Evolutionary conservation across 2,888 invertebrate species (phyloP).

Genomic region (Drosophila picticornis): DNA sequence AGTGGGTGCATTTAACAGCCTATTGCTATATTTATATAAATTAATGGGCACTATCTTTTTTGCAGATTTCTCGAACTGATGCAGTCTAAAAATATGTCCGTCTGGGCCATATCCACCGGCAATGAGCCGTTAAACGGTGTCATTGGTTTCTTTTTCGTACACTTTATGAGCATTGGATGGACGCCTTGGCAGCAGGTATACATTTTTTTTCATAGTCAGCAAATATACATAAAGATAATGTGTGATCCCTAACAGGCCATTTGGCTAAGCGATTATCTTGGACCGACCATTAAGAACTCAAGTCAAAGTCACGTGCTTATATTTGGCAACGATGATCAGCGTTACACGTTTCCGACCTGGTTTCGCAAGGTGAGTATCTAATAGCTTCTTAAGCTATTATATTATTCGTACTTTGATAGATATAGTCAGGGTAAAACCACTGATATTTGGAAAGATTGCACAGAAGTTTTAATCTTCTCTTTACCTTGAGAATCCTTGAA

Average conservation of each 20-base stretch:
- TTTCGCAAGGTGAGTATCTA: conserved; percentile 86
- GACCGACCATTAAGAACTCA: conserved; percentile 89
- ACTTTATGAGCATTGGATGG: conserved; percentile 94
- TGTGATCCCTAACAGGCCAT: conserved; percentile 86
- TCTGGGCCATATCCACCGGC: conserved; percentile 95
- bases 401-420: neutral
- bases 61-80: conserved; percentile 89
- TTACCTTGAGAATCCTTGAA: neutral
- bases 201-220: conserved; percentile 1
- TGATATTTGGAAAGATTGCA: no score
- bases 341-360: conserved; percentile 89
- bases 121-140: conserved; percentile 94
- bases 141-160: conserved; percentile 86
- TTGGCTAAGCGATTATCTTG: conserved; percentile 91
- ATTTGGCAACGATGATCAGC: conserved; percentile 92
- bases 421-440: no score
- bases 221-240: conserved; percentile 1
- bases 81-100: conserved; percentile 87
- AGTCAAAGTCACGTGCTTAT: conserved; percentile 88
- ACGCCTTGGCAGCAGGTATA: conserved; percentile 87
- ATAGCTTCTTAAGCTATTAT: neutral
- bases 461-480: no score
- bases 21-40: conserved; percentile 13
- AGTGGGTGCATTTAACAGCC: conserved; percentile 84
- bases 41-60: conserved; percentile 19